Base-by-base conservation (phyloP, 2,888 invertebrate genomes). In the Zonitis immaculata region DNA sequence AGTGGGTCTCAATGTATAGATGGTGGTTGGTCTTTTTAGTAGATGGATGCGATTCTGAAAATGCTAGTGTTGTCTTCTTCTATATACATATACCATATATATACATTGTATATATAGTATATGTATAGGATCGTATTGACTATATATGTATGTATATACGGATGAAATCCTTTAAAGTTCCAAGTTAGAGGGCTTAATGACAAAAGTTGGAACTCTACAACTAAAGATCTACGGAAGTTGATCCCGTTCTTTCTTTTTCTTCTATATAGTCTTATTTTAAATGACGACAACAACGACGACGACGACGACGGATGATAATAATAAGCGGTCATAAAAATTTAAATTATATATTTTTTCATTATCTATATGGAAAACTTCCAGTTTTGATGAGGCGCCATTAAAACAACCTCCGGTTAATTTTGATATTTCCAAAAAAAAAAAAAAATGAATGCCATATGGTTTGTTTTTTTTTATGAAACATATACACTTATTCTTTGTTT, bases 1-100 rank as follows among this genome's bases (percentile, higher is more conserved):
- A 69, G 66, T 67, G 66, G 52, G 57, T 52, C 55, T 52, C 50
- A 45, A 50, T 35, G 47, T 39, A 7, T 49, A 18, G 27, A 18
- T 12, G 2, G 20, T 4, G n/a, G 16, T 18, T 6, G 18, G n/a
- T 42, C 6, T 44, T 44, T 25, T 44, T 26, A 14, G 18, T 45
- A 28, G 8, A 44, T 28, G 28, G 14, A 45, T 28, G 26, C 12
- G 27, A 26, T 18, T 14, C 32, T 32, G 30, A 5, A 30, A 30
- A 12, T 12, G 12, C 9, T 35, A 1, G 1, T 4, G 3, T 18
- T 35, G 14, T 35, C 9, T 18, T 35, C 9, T 2, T 25, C 25
- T 25, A 6, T 25, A 25, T 25, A 25, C n/a, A n/a, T n/a, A n/a
- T n/a, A n/a, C n/a, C n/a, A n/a, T n/a, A n/a, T n/a, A n/a, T n/a